Evolutionary conservation across 2,888 invertebrate species (phyloP), one percentile per base, ranked within the genome.

Genomic region (Sinelater perroti): DNA sequence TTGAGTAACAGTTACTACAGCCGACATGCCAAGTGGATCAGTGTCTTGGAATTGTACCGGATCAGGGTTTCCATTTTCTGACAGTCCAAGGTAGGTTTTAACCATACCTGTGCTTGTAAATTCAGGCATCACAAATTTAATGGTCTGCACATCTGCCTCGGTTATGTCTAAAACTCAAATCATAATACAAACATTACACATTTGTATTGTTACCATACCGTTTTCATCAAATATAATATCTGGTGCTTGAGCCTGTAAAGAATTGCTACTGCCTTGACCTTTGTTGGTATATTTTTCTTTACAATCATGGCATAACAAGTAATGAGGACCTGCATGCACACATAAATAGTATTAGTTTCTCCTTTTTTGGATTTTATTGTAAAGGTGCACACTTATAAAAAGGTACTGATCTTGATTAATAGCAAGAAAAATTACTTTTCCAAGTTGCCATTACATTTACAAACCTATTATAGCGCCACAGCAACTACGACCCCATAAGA

Each of bases 1-100:
- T 17, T 64, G 59, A 1, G 73, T 70, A 2, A 80, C 75, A 40
- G 73, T 74, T 1, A 79, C 78, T 1, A 82, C 78, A 2, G 76
- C 73, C 24, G 75, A 77, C 1, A 79, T 72, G 2, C 86, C 86
- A 3, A 86, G 73, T 1, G 84, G 83, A 70, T 86, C 86, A 16
- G 76, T 66, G 11, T 80, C 80, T 40, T 76, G 73, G 60, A 84
- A 80, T 1, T 74, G 70, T 16, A 85, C 76, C 1, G 80, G 78
- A 40, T 33, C 45, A 1, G 58, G 46, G 35, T 21, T 40, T 14
- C 40, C 36, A 18, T 58, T 80, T 63, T 57, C 82, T 73, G 57
- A 80, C 67, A 69, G 74, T 63, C 65, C 79, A 65, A 70, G 75
- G 67, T 69, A 77, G 17, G 63, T 64, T 61, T 70, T 72, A 11